Percentiles rank a stretch among this genome's conserved stretches.
phyloP scores from a whole-genome alignment of 2,113 vertebrate species.

The Callopanchax toddi region DNA sequence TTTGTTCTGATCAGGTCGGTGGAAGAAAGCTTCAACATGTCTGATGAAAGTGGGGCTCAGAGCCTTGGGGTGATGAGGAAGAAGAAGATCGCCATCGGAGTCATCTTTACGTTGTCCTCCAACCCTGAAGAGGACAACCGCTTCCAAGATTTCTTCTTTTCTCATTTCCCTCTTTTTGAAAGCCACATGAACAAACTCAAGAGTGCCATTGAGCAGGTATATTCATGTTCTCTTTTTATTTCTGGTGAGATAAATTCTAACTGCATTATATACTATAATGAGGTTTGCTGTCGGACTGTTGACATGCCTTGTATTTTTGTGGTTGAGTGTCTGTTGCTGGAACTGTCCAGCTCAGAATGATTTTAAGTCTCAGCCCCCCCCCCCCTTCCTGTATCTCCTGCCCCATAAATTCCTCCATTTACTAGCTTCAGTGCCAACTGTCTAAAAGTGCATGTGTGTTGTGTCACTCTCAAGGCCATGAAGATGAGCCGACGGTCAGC shows the following conservation, averaged over 20 bases:
- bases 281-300: constrained; percentile 21
- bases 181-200: constrained; percentile 99
- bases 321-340: constrained; percentile 31
- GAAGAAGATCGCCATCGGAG: constrained; percentile 98
- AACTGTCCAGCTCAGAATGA: constrained; percentile 15
- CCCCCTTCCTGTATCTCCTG: background rate
- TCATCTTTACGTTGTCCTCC: constrained; percentile 93
- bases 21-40: constrained; percentile 99
- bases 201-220: constrained; percentile 95
- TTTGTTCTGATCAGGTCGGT: constrained; percentile 83
- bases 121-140: constrained; percentile 92
- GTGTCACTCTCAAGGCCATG: constrained; percentile 90
- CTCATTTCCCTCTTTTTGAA: constrained; percentile 98
- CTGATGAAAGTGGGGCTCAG: constrained; percentile 89
- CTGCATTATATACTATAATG: background rate
- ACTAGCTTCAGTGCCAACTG: constrained; percentile 31
- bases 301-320: constrained; percentile 23
- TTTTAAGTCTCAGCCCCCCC: background rate
- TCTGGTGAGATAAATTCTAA: background rate
- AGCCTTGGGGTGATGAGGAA: constrained; percentile 90
- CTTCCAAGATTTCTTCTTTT: constrained; percentile 99
- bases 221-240: background rate
- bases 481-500: constrained; percentile 96
- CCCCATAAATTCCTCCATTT: constrained; percentile 28
- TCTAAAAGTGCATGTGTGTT: constrained; percentile 48